Conservation (phyloP, 1,140 invertebrate species). For the Aplysia californica region DNA sequence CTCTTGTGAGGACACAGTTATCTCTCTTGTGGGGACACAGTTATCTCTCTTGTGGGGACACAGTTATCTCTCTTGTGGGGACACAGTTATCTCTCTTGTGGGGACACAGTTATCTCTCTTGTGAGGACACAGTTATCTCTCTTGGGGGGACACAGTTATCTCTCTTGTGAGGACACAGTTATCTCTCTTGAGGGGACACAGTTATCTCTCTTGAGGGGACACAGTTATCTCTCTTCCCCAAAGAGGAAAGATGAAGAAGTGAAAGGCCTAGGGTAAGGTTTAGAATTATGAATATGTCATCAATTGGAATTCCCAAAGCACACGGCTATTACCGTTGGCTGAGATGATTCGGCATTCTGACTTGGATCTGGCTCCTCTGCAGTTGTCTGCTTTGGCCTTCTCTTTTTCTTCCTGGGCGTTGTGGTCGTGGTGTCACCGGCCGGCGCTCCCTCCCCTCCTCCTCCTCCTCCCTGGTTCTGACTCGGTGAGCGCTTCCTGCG, state of each 20-base stretch:
- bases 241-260: background rate
- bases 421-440: background rate
- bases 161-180: too few species aligned
- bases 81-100: too few species aligned
- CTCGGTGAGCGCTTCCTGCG: slow-evolving; percentile 31
- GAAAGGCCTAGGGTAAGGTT: too few species aligned
- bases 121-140: too few species aligned
- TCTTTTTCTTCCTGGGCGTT: slow-evolving; percentile 42
- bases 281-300: background rate
- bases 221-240: background rate
- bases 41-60: too few species aligned
- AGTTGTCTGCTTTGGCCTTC: slow-evolving; percentile 32
- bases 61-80: too few species aligned
- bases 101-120: too few species aligned
- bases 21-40: too few species aligned
- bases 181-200: background rate
- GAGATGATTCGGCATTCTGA: slow-evolving; percentile 42
- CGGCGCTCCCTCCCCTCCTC: background rate
- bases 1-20: too few species aligned
- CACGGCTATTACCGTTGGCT: slow-evolving; percentile 29
- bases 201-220: background rate
- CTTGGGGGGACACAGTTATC: too few species aligned
- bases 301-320: background rate
- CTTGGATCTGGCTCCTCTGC: slow-evolving; percentile 34
- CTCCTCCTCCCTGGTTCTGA: background rate